Base-by-base conservation (phyloP, 1,140 invertebrate species). In the Aphis craccivora region DNA sequence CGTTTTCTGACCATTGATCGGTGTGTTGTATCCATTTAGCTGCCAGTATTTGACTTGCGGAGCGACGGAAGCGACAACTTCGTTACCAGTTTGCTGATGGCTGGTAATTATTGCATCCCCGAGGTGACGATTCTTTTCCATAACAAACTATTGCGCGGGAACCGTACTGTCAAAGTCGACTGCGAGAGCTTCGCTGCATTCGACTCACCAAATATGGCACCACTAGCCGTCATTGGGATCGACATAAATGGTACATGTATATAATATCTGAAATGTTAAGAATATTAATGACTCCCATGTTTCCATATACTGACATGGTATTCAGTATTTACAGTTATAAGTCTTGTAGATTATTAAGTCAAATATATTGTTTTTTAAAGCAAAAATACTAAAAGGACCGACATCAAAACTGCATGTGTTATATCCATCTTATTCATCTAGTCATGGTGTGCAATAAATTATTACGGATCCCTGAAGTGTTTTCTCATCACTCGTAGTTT, bases 61-160 rank as follows among this genome's bases (percentile, higher is more conserved):
- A 97, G 97, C 95, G 99, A 99, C 95, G 99, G 98, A 5, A 96
- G 98, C 93, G 98, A 99, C 93, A 99, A 99, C 95, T 98, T 99
- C 94, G 96, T 99, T 14, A 97, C 97, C 0, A 97, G 99, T 0
- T 95, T 99, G 8, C 97, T 99, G 40, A 97, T 99, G 25, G 99
- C 99, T n/a, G 98, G 98, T 14, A 97, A 97, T 94, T 98, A 98
- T 94, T 96, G 96, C 89, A 99, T 99, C 94, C 98, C 99, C 1
- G 99, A 99, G 96, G 99, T 99, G 0, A 97, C 97, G 53, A 96
- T 99, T 8, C 98, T 97, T 95, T 99, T 99, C 95, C 97, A 97
- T 45, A 97, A 98, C 94, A 97, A 97, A 95, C 96, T 99, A 1
- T 97, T 98, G 94, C 96, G 99, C 55, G 99, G 99, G 5, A 99